phyloP scores from a whole-genome alignment of 2,888 invertebrate species.

The Palloptera scutellata region DNA sequence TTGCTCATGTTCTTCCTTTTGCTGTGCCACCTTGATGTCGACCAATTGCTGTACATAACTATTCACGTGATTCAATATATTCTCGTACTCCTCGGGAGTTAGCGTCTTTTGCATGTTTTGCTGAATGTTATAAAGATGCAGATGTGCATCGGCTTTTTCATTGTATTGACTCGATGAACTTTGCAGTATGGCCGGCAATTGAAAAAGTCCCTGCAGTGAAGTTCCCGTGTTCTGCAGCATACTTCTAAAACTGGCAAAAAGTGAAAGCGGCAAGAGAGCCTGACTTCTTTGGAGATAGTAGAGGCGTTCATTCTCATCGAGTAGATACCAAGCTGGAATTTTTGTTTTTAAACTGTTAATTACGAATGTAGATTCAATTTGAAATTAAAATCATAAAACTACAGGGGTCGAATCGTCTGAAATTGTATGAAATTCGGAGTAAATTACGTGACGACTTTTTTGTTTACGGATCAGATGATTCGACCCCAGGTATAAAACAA shows the following conservation, averaged over 20 bases:
- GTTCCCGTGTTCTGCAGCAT: conserved; percentile 41
- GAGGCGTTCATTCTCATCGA: conserved; percentile 62
- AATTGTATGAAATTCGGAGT: too few species aligned
- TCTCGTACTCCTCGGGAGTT: conserved; percentile 58
- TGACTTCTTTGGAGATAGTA: conserved; percentile 46
- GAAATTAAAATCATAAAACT: too few species aligned
- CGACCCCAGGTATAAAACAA: too few species aligned
- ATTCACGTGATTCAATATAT: conserved; percentile 60
- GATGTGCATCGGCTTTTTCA: conserved; percentile 32
- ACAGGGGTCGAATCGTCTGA: too few species aligned
- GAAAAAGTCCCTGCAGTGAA: conserved; percentile 41
- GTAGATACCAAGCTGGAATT: conserved; percentile 54
- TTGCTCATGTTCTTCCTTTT: conserved; percentile 33
- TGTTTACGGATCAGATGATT: too few species aligned
- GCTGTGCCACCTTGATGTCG: conserved; percentile 53
- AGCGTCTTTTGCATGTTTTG: conserved; percentile 52
- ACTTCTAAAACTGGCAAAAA: conserved; percentile 49
- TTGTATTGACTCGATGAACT: conserved; percentile 36
- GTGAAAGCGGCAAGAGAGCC: conserved; percentile 53
- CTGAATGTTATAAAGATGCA: conserved; percentile 47
- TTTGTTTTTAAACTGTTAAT: background rate
- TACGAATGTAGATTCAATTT: too few species aligned
- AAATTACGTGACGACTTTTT: too few species aligned
- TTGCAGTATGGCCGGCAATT: conserved; percentile 32
- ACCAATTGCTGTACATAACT: conserved; percentile 60